Conservation (phyloP, 2,888 invertebrate genomes). For the Pasiphila rectangulata region DNA sequence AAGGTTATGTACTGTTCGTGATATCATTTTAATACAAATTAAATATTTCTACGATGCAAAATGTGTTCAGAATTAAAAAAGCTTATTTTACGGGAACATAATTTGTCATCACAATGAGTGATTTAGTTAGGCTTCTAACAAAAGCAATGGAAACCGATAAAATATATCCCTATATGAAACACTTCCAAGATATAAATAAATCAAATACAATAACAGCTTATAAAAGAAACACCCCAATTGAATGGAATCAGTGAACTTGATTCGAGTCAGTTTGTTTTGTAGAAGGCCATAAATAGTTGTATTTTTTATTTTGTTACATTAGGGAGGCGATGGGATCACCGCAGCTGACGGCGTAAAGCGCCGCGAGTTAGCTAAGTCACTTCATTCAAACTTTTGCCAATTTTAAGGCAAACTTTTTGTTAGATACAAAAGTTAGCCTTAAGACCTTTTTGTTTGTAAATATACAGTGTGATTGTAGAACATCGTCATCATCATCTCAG, state of each 20-base stretch:
- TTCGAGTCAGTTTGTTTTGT: slow-evolving; percentile 41
- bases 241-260: slow-evolving; percentile 28
- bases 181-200: background rate
- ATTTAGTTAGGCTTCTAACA: too few species aligned
- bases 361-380: slow-evolving; percentile 69
- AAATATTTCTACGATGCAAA: too few species aligned
- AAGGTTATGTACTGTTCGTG: slow-evolving; percentile 3
- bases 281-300: slow-evolving; percentile 58
- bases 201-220: background rate
- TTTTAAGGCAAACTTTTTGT: slow-evolving; percentile 66
- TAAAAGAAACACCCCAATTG: slow-evolving; percentile 6
- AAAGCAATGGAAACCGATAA: too few species aligned
- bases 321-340: slow-evolving; percentile 70
- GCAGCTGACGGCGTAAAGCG: slow-evolving; percentile 71
- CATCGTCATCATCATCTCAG: too few species aligned
- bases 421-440: slow-evolving; percentile 62
- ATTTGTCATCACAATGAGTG: too few species aligned
- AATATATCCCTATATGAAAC: too few species aligned
- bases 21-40: too few species aligned
- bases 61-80: too few species aligned
- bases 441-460: slow-evolving; percentile 60
- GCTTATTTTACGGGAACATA: too few species aligned
- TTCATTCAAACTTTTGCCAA: slow-evolving; percentile 75
- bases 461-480: slow-evolving; percentile 55
- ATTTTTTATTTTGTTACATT: slow-evolving; percentile 70